Evolutionary conservation across 2,797 vertebrate species (phyloP).

Genomic region (Heteromormyrus szaboi): DNA sequence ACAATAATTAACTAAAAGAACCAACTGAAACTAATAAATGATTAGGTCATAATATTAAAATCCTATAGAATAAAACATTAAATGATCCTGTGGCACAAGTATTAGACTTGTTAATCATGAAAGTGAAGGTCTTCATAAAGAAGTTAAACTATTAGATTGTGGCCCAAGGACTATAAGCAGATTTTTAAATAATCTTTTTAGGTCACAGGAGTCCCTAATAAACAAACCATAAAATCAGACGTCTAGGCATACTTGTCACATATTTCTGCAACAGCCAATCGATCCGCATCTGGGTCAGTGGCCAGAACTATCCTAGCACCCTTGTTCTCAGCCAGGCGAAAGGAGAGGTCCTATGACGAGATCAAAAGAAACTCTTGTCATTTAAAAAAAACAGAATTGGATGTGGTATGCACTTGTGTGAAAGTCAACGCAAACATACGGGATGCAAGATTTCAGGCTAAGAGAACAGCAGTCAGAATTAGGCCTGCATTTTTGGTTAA

Average conservation of each 20-base stretch:
- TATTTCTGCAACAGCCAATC: constrained; percentile 83
- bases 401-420: neutral
- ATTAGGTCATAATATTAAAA: neutral
- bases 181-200: neutral
- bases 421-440: neutral
- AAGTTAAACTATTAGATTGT: neutral
- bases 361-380: neutral
- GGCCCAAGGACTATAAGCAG: neutral
- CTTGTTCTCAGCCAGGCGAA: constrained; percentile 80
- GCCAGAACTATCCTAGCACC: constrained; percentile 75
- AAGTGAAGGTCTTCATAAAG: neutral
- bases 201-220: neutral
- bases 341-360: constrained; percentile 69
- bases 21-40: neutral
- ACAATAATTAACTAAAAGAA: neutral
- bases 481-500: neutral
- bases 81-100: neutral
- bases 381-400: neutral
- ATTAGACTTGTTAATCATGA: neutral
- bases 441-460: neutral
- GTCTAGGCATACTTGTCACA: constrained; percentile 61
- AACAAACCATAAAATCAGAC: neutral
- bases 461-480: neutral
- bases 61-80: neutral
- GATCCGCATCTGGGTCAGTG: constrained; percentile 90